Base-by-base conservation (phyloP, 2,888 invertebrate species). In the Tolmerus cingulatus region DNA sequence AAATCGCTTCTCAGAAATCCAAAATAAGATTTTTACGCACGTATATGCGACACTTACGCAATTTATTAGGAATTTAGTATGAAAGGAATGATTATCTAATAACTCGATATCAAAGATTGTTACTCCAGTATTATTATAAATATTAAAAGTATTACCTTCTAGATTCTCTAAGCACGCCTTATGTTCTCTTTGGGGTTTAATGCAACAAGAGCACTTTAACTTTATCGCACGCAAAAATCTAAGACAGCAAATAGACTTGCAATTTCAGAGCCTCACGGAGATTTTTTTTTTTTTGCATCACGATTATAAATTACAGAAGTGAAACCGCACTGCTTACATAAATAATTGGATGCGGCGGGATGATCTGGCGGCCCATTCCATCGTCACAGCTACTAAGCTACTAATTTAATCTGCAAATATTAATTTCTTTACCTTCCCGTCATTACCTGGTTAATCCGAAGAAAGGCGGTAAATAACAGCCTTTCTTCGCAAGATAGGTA, bases 281-380 rank as follows among this genome's bases (percentile, higher is more conserved):
- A 19, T 79, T 79, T 55, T n/a, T 82, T 40, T 79, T 79, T 55
- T n/a, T 82, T 82, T 82, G 57, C 82, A 30, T 57, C 34, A 82
- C 57, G 55, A 66, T 46, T 46, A 46, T 57, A 82, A 57, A 66
- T 81, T 55, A 34, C 23, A 81, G 30, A 34, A 82, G 82, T 37
- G 30, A 82, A 82, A 66, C 57, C 57, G 30, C 37, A 12, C 55
- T 16, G 37, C 30, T 82, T 82, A 57, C 34, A 37, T 82, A 82
- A 66, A 82, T n/a, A 81, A 55, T 27, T 55, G 16, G 57, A 5
- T 30, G n/a, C 23, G 37, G 66, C 37, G 37, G 40, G 19, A 66
- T 66, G 66, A 27, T 27, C 9, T 55, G 55, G n/a, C 55, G 19
- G 19, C n/a, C 34, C 34, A 34, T 82, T 82, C 37, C 66, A 19